Evolutionary conservation across 2,113 vertebrate species (phyloP), one percentile per base, ranked within the genome.

Genomic region (Lasiurus borealis): DNA sequence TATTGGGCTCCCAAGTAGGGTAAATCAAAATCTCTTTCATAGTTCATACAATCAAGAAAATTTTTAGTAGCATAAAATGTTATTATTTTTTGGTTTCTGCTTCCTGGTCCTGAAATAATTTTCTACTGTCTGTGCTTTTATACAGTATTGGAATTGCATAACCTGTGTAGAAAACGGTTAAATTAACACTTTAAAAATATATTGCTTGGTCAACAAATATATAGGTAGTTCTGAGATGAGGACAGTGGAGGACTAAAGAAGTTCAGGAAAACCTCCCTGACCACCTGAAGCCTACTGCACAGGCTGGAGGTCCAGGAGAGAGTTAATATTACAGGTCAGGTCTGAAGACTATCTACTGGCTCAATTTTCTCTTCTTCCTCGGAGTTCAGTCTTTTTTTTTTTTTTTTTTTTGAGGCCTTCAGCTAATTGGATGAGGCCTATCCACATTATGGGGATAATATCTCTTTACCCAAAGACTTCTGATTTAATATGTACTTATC

Each of bases 61-160:
- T 8, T 73, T 84, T 72, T 11, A 81, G 11, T 84, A 91, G 23
- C 25, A 85, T 15, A 77, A 19, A 71, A 86, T 31, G 44, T 72
- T 85, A 54, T 25, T 91, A 59, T 59, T 29, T 88, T 64, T 93
- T 92, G 7, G 19, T 54, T 84, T 31, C 6, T 80, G n/a, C 16
- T 87, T 18, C 9, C 4, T 83, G 29, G 15, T 90, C 12, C 64
- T 87, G 18, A 87, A 73, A 83, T 95, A 44, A 46, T 69, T 96
- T 92, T 62, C 46, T 83, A 15, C 16, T 66, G 8, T 23, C 68
- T 84, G 6, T 95, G 69, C 19, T 93, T 95, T 93, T 73, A 73
- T 19, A 57, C 3, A n/a, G 4, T 54, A 19, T 89, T 78, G 57
- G 36, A 40, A 76, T 82, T 87, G 7, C 2, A 77, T 25, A 46